Evolutionary conservation across 2,797 vertebrate species (phyloP), one percentile per base, ranked within the genome.

Genomic region (Allobates femoralis): DNA sequence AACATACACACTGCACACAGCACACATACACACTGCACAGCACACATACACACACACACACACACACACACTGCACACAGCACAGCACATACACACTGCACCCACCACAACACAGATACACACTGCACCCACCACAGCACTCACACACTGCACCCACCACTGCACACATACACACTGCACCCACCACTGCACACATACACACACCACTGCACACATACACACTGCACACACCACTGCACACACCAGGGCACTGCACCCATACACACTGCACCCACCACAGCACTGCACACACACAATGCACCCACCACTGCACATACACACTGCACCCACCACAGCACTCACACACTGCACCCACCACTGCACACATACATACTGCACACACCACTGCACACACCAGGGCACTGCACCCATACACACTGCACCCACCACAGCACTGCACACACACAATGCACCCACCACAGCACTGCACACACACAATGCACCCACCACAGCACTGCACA

Each of bases 401-500:
- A n/a, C n/a, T n/a, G n/a, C n/a, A n/a, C n/a, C n/a, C n/a, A n/a
- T n/a, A n/a, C n/a, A n/a, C n/a, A n/a, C n/a, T n/a, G n/a, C n/a
- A n/a, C n/a, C n/a, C n/a, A n/a, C n/a, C n/a, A n/a, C n/a, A n/a
- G n/a, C n/a, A n/a, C n/a, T n/a, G n/a, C n/a, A n/a, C n/a, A n/a
- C n/a, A n/a, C n/a, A n/a, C n/a, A n/a, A n/a, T n/a, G n/a, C n/a
- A n/a, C n/a, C n/a, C n/a, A n/a, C n/a, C 26, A 28, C 55, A 37
- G 55, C 18, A 1, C 3, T 30, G 1, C 8, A 2, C 2, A 11
- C 26, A 3, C n/a, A n/a, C n/a, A n/a, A n/a, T n/a, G n/a, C n/a
- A n/a, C n/a, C n/a, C n/a, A n/a, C n/a, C n/a, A n/a, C n/a, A n/a
- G n/a, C n/a, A n/a, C n/a, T n/a, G n/a, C n/a, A n/a, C n/a, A n/a